Evolutionary conservation across 2,113 vertebrate species (phyloP), one percentile per base, ranked within the genome.

Genomic region (Ursus arctos): DNA sequence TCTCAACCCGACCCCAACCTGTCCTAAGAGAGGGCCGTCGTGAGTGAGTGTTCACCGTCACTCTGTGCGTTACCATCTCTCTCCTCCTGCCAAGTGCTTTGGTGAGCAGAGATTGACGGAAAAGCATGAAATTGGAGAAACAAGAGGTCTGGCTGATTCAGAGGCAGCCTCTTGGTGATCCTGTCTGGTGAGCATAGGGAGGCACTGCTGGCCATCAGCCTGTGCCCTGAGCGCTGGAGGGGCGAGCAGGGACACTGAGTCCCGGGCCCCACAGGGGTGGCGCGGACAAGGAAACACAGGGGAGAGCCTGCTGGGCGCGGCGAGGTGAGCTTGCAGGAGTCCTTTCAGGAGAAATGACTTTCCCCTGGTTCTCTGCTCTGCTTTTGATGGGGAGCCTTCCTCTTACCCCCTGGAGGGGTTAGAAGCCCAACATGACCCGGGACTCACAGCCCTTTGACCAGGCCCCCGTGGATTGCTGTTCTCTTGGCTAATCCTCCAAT

Each of bases 261-360:
- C 36, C 65, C 26, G 11, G 1, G 6, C 5, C 43, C 51, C 6
- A 10, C 21, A 9, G 82, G 57, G 71, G 43, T 2, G 18, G 4
- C 0, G 31, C 9, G 26, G 36, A 8, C 57, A 21, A 18, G 16
- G 22, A 26, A 4, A 2, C 24, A 19, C 6, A 2, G 67, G 8
- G 15, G 4, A 26, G 61, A 47, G 43, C 22, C 59, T 16, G 7
- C 26, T 0, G 0, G 51, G n/a, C 33, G 19, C 10, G 0, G 0
- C 0, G 63, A 49, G n/a, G 65, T 10, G 43, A 65, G 4, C 36
- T 14, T 2, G 28, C 51, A 1, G 12, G 57, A 49, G 22, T 77
- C 81, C 3, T 2, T 8, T 24, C 49, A 57, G 51, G 63, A 51
- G 77, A 51, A 28, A 18, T 0, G 12, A 40, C 31, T 40, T 53